phyloP scores from a whole-genome alignment of 37 sponge, comb jelly and placozoan species.

The Aphrocallistes beatrix region DNA sequence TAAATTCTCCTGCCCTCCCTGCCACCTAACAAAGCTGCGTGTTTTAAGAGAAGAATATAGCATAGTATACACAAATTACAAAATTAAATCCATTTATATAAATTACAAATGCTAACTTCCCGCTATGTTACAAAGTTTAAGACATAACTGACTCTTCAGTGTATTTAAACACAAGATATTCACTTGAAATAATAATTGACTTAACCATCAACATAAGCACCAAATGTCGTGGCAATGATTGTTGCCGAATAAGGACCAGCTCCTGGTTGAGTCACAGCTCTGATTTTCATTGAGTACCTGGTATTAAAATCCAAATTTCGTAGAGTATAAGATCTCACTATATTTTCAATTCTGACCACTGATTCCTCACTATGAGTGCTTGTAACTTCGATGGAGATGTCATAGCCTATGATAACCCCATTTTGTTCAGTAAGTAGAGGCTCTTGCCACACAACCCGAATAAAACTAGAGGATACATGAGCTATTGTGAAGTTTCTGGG shows the following conservation, averaged over 20 bases:
- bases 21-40: no score
- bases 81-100: no score
- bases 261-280: neutral
- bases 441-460: neutral
- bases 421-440: neutral
- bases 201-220: no score
- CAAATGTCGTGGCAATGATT: no score
- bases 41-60: no score
- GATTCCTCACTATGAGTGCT: neutral
- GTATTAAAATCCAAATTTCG: neutral
- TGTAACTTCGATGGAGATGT: neutral
- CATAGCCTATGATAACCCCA: neutral
- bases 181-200: no score
- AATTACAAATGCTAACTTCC: no score
- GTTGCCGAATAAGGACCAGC: neutral
- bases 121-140: no score
- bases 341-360: neutral
- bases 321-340: constrained; percentile 4
- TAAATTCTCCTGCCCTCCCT: no score
- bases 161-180: no score
- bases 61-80: no score
- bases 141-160: no score
- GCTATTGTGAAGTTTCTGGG: neutral
- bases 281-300: neutral
- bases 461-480: neutral